Conservation (phyloP, 2,888 invertebrate species). For the Crematogaster levior region DNA sequence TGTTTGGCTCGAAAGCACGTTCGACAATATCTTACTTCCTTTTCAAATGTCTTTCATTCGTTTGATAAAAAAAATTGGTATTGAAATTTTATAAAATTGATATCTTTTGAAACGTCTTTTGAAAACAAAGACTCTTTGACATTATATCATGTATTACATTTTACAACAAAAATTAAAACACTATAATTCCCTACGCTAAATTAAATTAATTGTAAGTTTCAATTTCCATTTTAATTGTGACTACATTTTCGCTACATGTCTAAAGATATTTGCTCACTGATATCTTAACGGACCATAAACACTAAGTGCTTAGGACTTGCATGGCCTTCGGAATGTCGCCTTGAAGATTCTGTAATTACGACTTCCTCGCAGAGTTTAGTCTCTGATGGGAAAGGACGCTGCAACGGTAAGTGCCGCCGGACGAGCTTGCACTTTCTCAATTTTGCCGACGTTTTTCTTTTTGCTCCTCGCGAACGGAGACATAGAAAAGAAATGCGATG, state of each 20-base stretch:
- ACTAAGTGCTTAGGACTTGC: constrained; percentile 17
- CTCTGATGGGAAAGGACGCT: constrained; percentile 57
- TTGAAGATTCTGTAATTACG: constrained; percentile 64
- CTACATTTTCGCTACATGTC: constrained; percentile 1
- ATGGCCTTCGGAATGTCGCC: constrained; percentile 50
- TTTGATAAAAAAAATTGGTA: not conserved
- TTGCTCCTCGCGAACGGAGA: not conserved
- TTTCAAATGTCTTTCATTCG: not conserved
- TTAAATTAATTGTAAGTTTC: constrained; percentile 34
- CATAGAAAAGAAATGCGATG: constrained; percentile 8
- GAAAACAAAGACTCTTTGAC: not conserved
- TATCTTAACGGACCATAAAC: constrained; percentile 14
- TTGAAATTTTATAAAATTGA: not conserved
- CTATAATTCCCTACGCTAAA: constrained; percentile 25
- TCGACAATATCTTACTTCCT: not conserved
- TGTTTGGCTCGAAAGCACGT: not conserved
- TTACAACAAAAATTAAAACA: not conserved
- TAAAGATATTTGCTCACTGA: not conserved
- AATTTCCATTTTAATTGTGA: not conserved
- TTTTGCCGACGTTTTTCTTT: constrained; percentile 26
- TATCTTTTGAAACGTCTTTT: not conserved
- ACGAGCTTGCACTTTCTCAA: constrained; percentile 35
- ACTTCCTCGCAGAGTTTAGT: constrained; percentile 59
- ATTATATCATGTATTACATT: not conserved
- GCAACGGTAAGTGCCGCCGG: constrained; percentile 55